A percentile compares a stretch with the other conserved stretches of the same genome.
These are phyloP conservation scores for Lipophrys pholis DNA, from an alignment of 2,113 vertebrate species.

Conservation along the genomic window DNA sequence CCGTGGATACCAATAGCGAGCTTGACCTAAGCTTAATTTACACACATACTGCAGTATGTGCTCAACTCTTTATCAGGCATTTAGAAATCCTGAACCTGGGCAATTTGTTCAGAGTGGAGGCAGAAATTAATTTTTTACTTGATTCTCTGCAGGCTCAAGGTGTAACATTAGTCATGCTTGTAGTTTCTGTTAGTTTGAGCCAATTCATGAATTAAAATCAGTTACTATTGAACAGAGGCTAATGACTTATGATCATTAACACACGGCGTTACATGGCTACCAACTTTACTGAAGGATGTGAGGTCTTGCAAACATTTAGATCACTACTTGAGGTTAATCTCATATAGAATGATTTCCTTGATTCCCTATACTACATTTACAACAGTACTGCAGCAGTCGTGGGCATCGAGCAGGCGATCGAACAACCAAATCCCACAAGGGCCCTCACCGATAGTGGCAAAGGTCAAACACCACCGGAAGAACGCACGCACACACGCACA, in stretches of 20 bases:
- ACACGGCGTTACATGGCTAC: background rate
- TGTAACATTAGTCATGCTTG: no score
- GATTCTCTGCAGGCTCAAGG: no score
- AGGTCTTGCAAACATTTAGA: conserved; percentile 5
- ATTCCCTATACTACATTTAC: conserved; percentile 5
- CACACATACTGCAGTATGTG: no score
- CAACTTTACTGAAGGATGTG: background rate
- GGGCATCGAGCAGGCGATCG: conserved; percentile 21
- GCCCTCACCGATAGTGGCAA: conserved; percentile 4
- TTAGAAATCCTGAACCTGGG: no score
- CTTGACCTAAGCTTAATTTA: no score
- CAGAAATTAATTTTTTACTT: no score
- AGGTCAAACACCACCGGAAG: conserved; percentile 44
- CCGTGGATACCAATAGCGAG: background rate
- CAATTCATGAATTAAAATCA: no score
- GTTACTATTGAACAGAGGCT: no score
- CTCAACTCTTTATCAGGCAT: no score
- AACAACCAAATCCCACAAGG: conserved; percentile 28
- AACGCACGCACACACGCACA: background rate
- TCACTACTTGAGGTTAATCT: background rate
- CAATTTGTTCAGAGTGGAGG: no score
- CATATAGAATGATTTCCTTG: conserved; percentile 10
- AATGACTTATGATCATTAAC: no score
- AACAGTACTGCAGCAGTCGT: conserved; percentile 22
- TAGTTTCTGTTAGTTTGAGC: no score